Base-by-base conservation (phyloP, 2,888 invertebrate species). In the Stenoptilia bipunctidactyla region DNA sequence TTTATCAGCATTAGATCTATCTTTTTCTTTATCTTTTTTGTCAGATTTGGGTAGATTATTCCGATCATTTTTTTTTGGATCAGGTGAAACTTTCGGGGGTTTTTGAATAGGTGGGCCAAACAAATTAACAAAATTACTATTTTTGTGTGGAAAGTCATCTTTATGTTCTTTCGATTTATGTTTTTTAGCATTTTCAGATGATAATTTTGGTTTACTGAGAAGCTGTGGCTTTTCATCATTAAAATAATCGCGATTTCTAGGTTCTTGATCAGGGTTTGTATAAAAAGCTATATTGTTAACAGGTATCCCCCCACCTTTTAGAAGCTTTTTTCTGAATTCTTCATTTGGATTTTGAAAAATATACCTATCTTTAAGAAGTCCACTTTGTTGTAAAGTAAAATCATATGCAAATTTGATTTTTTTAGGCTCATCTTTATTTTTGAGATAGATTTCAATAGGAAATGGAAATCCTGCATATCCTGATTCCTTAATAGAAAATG, bases 391-490 rank as follows among this genome's bases (percentile, higher is more conserved):
- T 44, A 98, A 80, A 57, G 89, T 88, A 48, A 98, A 86, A 72
- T 97, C 96, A 84, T 98, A 98, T 40, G 87, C 85, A 66, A 92
- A 92, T 53, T 87, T 85, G 57, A 94, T 90, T 59, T 91, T 94
- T 66, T 93, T 94, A 8, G 96, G 96, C 61, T 96, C 95, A 68
- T 94, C 94, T 66, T 92, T 92, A 69, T 93, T 96, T 53, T 90
- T 92, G 50, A 95, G 85, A 69, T 93, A 91, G 51, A 98, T 91
- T 61, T 97, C 95, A 56, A 98, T 95, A 0, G 93, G 92, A 44
- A 98, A 85, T 37, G 88, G 86, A 69, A 98, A 98, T 25, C 97
- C 96, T 44, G 96, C 97, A 86, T 98, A 98, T 4, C 98, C 97
- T n/a, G 94, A 93, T 69, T 97, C 97, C 55, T 92, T 91, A 20